phyloP scores from a whole-genome alignment of 1,140 invertebrate species.

The Sitodiplosis mosellana region DNA sequence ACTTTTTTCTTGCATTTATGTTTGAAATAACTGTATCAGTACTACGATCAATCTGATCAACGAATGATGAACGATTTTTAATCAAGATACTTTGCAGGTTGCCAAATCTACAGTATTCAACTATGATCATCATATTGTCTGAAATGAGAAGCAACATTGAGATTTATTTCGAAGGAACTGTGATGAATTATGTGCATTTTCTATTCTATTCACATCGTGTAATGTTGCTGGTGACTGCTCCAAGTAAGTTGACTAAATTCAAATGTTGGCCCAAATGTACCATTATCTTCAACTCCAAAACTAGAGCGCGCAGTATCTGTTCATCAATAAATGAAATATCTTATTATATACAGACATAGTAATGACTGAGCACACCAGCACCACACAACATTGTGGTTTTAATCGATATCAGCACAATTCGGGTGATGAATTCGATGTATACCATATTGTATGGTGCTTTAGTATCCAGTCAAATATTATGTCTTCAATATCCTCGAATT shows the following conservation, averaged over 20 bases:
- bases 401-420: too few relatives aligned
- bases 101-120: constrained; percentile 84
- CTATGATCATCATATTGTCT: constrained; percentile 74
- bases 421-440: too few relatives aligned
- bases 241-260: constrained; percentile 87
- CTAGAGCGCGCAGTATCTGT: too few relatives aligned
- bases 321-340: too few relatives aligned
- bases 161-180: too few relatives aligned
- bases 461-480: too few relatives aligned
- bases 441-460: too few relatives aligned
- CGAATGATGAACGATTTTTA: constrained; percentile 52
- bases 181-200: too few relatives aligned
- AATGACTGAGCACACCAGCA: background rate
- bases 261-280: constrained; percentile 84
- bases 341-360: background rate
- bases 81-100: constrained; percentile 76
- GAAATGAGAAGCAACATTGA: constrained; percentile 12
- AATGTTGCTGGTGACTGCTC: constrained; percentile 81
- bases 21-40: constrained; percentile 45
- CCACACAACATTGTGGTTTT: too few relatives aligned
- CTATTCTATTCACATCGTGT: constrained; percentile 50
- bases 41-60: constrained; percentile 53
- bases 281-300: constrained; percentile 89
- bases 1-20: constrained; percentile 23
- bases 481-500: too few relatives aligned